Evolutionary conservation across 2,797 vertebrate genomes (phyloP), one percentile per base, ranked within the genome.

Genomic region (Malacoctenus gilli): DNA sequence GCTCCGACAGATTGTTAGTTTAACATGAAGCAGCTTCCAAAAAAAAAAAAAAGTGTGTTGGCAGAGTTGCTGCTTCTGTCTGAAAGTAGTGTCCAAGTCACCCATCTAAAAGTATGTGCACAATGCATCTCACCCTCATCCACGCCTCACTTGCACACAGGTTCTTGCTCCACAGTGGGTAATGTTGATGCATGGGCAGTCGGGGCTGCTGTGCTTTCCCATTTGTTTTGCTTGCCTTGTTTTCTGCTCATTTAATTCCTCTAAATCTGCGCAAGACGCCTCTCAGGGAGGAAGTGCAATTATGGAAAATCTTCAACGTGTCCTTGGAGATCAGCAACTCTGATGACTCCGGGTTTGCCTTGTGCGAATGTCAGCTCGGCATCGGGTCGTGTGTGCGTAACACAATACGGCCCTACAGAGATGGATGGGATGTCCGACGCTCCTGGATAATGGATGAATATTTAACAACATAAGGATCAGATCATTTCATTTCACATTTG

Each of bases 161-260:
- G n/a, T 46, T 47, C 18, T 36, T 54, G 47, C 36, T 53, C 34
- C 10, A 9, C 4, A 9, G 19, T 43, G 32, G 28, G 44, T 53
- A 38, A 44, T 51, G 19, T 3, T 63, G 37, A 60, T 13, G 30
- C 14, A 59, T 22, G 18, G 1, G 8, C 20, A 53, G 51, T 20
- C 46, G 15, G 8, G 23, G 6, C 21, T 25, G 35, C 47, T 51
- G 31, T 40, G 49, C 37, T 4, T 53, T 38, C 41, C 60, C 31
- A 42, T 64, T 77, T 59, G 30, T 49, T 72, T 64, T 52, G 30
- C 39, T 61, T 42, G 30, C 52, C 59, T 63, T 42, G 19, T 59
- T 76, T 74, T 54, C 41, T 22, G 31, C 25, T 70, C 54, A 60
- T 77, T 80, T 69, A 59, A 69, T 65, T 59, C 39, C 42, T 39